Base-by-base conservation (phyloP, 2,797 vertebrate species). In the Spondyliosoma cantharus region DNA sequence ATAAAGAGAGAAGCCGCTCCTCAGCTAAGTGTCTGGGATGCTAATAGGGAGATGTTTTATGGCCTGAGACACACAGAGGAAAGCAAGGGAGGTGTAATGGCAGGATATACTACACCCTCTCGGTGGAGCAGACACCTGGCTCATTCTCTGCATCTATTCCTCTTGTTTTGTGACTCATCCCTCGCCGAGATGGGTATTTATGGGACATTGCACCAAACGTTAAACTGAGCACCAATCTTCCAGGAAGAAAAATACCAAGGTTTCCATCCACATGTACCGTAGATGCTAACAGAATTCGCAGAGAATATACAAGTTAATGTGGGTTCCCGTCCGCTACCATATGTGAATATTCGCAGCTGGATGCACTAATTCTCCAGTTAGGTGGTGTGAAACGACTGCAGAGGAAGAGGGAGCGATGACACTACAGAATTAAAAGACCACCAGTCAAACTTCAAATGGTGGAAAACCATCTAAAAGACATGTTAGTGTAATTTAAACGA, bases 31-130 rank as follows among this genome's bases (percentile, higher is more conserved):
- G 90, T 90, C 90, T 89, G 22, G 71, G 91, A 87, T 91, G 87
- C 89, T 93, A 92, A 94, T 92, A 83, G 73, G 83, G 66, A 78
- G 74, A 87, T 93, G 91, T 89, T 93, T 93, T 92, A 93, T 91
- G 80, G 83, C 76, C 68, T 43, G 78, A 87, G 91, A 90, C 84
- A 87, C 64, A 83, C 61, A 77, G 57, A 79, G 62, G 67, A 77
- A 61, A 77, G 79, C 45, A 27, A 76, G 62, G 72, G 48, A 87
- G 76, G 82, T 84, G 87, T 86, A 83, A 89, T 77, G 76, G 70
- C 73, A 58, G 45, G 66, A 80, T 85, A 87, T 75, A 82, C 67
- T 68, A 74, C 63, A 65, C 50, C 48, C 20, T 76, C 56, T 74
- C 70, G 20, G 27, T 49, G 43, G 73, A 83, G 72, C 74, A 80